phyloP scores from a whole-genome alignment of 2,113 vertebrate species.

The Brienomyrus brachyistius region DNA sequence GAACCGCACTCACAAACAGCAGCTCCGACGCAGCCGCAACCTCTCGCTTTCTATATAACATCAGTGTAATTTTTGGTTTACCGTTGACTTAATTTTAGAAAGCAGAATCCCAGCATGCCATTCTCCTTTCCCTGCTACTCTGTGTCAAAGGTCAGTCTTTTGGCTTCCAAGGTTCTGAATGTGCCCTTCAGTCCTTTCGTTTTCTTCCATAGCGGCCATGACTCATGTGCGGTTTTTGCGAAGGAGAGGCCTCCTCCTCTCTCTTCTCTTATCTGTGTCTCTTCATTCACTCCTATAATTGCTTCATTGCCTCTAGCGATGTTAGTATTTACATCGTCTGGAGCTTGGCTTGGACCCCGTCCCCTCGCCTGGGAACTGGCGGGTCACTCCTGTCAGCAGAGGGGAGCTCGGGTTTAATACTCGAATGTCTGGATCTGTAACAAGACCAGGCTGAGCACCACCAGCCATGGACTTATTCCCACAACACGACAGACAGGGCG shows the following conservation, averaged over 20 bases:
- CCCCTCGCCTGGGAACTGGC: neutral
- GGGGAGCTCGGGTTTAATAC: neutral
- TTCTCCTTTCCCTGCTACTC: neutral
- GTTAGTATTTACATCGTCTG: neutral
- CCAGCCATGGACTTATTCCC: neutral
- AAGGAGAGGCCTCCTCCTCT: neutral
- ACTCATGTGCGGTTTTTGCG: neutral
- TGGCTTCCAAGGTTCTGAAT: neutral
- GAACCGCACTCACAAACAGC: neutral
- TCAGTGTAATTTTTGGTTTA: neutral
- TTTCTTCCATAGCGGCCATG: neutral
- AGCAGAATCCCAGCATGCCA: neutral
- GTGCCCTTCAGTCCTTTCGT: neutral
- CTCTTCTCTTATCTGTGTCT: neutral
- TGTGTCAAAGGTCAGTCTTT: neutral
- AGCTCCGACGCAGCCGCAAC: neutral
- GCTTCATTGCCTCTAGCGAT: neutral
- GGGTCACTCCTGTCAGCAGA: constrained; percentile 2
- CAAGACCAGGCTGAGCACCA: neutral
- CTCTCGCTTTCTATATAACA: neutral
- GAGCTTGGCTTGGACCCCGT: neutral
- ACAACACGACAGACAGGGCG: neutral
- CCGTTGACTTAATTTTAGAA: neutral
- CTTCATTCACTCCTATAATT: constrained; percentile 5
- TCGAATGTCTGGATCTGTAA: neutral